Conservation (phyloP, 2,113 vertebrate genomes). For the Rissa tridactyla region DNA sequence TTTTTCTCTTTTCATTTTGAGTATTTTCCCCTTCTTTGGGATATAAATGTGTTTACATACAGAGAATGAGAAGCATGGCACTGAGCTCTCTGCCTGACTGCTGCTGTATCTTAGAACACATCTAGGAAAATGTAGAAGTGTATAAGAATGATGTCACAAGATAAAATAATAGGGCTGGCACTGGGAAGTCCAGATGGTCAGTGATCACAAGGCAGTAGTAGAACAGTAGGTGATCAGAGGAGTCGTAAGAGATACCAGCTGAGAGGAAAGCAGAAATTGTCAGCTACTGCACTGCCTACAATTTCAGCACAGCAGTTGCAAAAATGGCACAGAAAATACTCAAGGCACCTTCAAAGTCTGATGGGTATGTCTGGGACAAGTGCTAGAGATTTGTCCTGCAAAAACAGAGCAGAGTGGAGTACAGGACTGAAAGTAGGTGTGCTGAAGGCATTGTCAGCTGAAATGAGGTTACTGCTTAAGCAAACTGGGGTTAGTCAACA, state of each 20-base stretch:
- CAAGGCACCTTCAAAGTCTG: neutral
- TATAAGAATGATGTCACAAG: neutral
- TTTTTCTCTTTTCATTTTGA: neutral
- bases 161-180: neutral
- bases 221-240: neutral
- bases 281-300: neutral
- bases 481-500: neutral
- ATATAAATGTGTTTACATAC: neutral
- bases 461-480: neutral
- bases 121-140: neutral
- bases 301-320: neutral
- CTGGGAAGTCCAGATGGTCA: neutral
- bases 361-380: neutral
- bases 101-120: neutral
- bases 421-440: neutral
- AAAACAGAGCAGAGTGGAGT: neutral
- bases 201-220: neutral
- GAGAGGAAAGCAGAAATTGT: neutral
- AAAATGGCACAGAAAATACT: neutral
- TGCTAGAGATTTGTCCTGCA: neutral
- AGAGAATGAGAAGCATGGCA: neutral
- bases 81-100: neutral
- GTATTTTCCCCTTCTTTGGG: neutral
- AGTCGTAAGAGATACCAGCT: rapidly evolving
- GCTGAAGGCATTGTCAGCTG: neutral